These are phyloP conservation scores for Erethizon dorsatum DNA, from an alignment of 2,797 vertebrate species.

Conservation along the genomic window DNA sequence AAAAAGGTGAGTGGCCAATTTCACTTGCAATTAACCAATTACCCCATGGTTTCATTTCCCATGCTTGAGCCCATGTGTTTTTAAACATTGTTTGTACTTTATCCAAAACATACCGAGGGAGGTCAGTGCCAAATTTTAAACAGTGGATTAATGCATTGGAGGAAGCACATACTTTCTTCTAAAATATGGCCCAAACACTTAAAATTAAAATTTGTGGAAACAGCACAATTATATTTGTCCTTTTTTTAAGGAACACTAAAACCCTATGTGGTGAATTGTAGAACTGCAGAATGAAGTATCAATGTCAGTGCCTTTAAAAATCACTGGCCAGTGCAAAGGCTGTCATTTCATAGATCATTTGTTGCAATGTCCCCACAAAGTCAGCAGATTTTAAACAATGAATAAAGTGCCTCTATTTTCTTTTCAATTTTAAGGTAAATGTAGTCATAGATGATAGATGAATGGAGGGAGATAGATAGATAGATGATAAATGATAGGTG, in stretches of 20 bases:
- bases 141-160: not conserved
- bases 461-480: not conserved
- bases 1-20: slow-evolving; percentile 72
- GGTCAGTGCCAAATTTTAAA: slow-evolving; percentile 11
- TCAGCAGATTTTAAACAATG: slow-evolving; percentile 85
- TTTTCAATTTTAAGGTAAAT: slow-evolving; percentile 38
- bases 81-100: slow-evolving; percentile 52
- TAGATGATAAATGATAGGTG: no score
- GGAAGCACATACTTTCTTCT: not conserved
- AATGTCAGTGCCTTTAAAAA: slow-evolving; percentile 63
- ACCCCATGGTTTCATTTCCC: slow-evolving; percentile 56
- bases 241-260: not conserved
- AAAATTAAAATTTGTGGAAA: slow-evolving; percentile 2
- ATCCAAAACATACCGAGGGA: slow-evolving; percentile 70
- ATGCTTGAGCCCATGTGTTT: slow-evolving; percentile 48
- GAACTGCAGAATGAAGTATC: not conserved
- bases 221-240: not conserved
- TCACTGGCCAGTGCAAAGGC: slow-evolving; percentile 78
- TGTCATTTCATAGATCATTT: slow-evolving; percentile 88
- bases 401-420: slow-evolving; percentile 70
- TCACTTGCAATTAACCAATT: slow-evolving; percentile 81
- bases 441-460: not conserved
- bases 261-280: not conserved
- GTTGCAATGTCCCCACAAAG: slow-evolving; percentile 83
- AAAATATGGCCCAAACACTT: not conserved